A percentile compares a stretch with the other conserved stretches of the same genome.
Conservation (phyloP, 2,113 vertebrate genomes). For the Oryctolagus cuniculus region mOryCun1.1 NC_091433.1:143696001-143696500, state of each 20-base stretch:
- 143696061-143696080: constrained; percentile 91
- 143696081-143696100: constrained; percentile 95
- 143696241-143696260: constrained; percentile 95
- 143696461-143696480: constrained; percentile 95
- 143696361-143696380: constrained; percentile 91
- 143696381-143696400: constrained; percentile 92
- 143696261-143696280: constrained; percentile 96
- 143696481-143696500: constrained; percentile 91
- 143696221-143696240: constrained; percentile 97
- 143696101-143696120: constrained; percentile 93
- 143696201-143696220: constrained; percentile 95
- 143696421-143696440: constrained; percentile 99
- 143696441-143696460: constrained; percentile 99
- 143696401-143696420: constrained; percentile 97
- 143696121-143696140: constrained; percentile 93
- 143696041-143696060: constrained; percentile 80
- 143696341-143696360: constrained; percentile 96
- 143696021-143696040: constrained; percentile 86
- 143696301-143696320: constrained; percentile 97
- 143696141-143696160: constrained; percentile 96
- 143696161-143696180: constrained; percentile 94
- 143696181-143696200: constrained; percentile 95
- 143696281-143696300: constrained; percentile 94
- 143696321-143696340: constrained; percentile 98
- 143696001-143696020: constrained; percentile 87